These are phyloP conservation scores for Cheirogaleus medius DNA, from an alignment of 2,113 vertebrate species.

Conservation along the genomic window DNA sequence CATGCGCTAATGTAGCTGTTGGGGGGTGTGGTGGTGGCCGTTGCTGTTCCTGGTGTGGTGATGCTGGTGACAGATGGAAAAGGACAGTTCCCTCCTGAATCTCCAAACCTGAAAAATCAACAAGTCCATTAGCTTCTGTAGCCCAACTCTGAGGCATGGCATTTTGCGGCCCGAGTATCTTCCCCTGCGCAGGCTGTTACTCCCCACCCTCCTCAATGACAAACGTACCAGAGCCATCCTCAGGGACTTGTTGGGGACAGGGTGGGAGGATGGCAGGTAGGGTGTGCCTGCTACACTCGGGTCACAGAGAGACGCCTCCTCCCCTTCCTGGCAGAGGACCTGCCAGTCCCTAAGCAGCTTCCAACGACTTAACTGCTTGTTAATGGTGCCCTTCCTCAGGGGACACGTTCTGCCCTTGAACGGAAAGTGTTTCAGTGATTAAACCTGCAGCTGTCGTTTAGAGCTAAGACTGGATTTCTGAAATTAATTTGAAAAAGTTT, in stretches of 20 bases:
- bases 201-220: background rate
- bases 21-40: background rate
- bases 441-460: conserved; percentile 52
- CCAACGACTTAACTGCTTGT: conserved; percentile 1
- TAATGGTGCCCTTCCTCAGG: background rate
- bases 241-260: background rate
- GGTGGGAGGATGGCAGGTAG: rapidly evolving
- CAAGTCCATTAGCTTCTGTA: background rate
- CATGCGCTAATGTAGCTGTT: background rate
- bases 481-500: conserved; percentile 65
- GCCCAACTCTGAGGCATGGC: background rate
- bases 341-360: background rate
- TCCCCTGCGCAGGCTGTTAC: background rate
- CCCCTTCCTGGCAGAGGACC: background rate
- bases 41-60: background rate
- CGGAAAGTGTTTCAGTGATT: conserved; percentile 64
- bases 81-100: background rate
- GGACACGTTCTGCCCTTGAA: background rate
- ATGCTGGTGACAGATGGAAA: background rate
- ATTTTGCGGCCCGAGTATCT: background rate
- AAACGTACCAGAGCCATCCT: background rate
- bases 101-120: background rate
- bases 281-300: background rate
- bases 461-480: conserved; percentile 57
- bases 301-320: background rate